Base-by-base conservation (phyloP, 2,113 vertebrate genomes). In the Drymodes brunneopygia region DNA sequence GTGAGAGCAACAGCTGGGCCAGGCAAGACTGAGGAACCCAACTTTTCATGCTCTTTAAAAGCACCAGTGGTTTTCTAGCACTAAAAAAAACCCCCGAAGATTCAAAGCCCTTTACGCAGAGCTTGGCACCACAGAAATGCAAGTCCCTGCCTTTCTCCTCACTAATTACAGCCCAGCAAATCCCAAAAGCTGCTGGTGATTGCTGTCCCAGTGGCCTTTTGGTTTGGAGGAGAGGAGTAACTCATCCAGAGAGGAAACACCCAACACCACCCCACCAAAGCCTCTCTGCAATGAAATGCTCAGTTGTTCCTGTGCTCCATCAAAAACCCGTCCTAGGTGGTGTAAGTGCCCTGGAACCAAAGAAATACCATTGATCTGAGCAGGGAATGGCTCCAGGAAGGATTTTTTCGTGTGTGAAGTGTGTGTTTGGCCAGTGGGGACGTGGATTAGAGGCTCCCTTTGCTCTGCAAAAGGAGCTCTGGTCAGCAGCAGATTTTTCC, bases 401-500 rank as follows among this genome's bases (percentile, higher is more conserved):
- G 36, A 81, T 86, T 83, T 73, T 33, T 35, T 40, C 38, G 58
- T 56, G 74, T 8, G 50, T 81, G 58, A 81, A 86, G 74, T 28
- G 60, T 66, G 67, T 11, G 62, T 77, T 71, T 81, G 90, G 92
- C 72, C 90, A 61, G 85, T 7, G 72, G 72, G 75, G 92, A 81
- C 0, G 10, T 42, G 72, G 73, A 33, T 88, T 42, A 64, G 70
- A 93, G 82, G 1, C 58, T 81, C 45, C 45, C 54, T 60, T 16
- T 70, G 64, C 88, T 44, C 77, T 75, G 4, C 85, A 86, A 95
- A 93, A 58, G 40, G 69, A 12, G 23, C 85, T 83, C 81, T 21
- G 83, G 60, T 86, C 94, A 62, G 5, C 71, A 35, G 86, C 64
- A 62, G 71, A 73, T 88, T 91, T 94, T 86, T 60, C 92, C 90